Evolutionary conservation across 92 coral and sea anemone species (phyloP), one percentile per base, ranked within the genome.

Genomic region (Zoanthus solanderi): DNA sequence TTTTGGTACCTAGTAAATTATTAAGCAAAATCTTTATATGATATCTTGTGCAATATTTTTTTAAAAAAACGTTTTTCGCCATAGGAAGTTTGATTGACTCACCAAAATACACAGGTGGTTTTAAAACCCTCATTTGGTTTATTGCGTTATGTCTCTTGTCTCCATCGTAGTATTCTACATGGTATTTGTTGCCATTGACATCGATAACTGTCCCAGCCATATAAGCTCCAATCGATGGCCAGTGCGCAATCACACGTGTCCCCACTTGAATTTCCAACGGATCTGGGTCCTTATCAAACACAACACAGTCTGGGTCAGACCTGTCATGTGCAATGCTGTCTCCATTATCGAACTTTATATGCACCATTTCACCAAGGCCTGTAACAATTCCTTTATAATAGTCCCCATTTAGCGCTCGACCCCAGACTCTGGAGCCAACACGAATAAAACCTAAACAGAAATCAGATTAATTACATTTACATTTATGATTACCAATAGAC

Each of bases 401-500:
- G 91, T 96, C 99, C 30, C 99, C 99, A 92, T 97, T 97, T 74
- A 97, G 80, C 71, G 99, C 99, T 80, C 96, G 96, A 42, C 98
- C 98, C 99, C 99, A 97, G 9, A 97, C 99, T 72, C 95, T 80
- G 48, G 99, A 95, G 32, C 99, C 99, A 69, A 97, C 99, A n/a
- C 99, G 96, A 46, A 97, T 97, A 52, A 90, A 97, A 16, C 99
- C 99, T 97, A 82, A 0, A 53, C 56, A 50, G 10, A 50, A 50
- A 50, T 50, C 6, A 37, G 42, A n/a, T n/a, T n/a, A n/a, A 37
- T 37, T 37, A 37, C 42, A 37, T 37, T 37, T 37, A 37, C 42
- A 37, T 37, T 37, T 37, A 37, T 37, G 42, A 37, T 37, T 37
- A 37, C 0, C 42, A 37, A 37, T 1, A 37, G 0, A 0, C 1